These are phyloP conservation scores for Nerophis lumbriciformis DNA, from an alignment of 2,113 vertebrate species.

Conservation along the genomic window DNA sequence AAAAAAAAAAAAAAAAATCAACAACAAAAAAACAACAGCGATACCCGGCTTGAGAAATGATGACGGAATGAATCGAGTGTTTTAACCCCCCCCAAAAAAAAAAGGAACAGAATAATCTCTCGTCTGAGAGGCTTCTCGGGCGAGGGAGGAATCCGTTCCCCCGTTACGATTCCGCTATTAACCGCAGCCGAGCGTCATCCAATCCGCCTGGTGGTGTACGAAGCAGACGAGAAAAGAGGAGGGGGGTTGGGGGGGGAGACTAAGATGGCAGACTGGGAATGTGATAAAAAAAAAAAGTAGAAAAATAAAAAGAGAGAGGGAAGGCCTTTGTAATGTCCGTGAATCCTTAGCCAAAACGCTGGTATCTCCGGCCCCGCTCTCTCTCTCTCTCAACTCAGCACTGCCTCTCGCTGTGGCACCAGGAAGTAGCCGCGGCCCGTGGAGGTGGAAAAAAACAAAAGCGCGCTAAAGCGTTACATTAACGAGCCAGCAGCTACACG, in stretches of 20 bases:
- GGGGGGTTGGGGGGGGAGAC: background rate
- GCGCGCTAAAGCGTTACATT: constrained; percentile 52
- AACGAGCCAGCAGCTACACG: constrained; percentile 29
- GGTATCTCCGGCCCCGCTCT: constrained; percentile 66
- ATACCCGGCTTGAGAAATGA: constrained; percentile 24
- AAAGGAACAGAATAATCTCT: constrained; percentile 34
- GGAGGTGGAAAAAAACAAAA: constrained; percentile 55
- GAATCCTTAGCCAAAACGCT: constrained; percentile 76
- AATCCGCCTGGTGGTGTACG: constrained; percentile 41
- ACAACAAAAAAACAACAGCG: constrained; percentile 7
- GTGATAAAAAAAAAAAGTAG: constrained; percentile 27
- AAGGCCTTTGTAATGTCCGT: constrained; percentile 67
- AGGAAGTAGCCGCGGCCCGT: constrained; percentile 74
- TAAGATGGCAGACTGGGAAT: background rate
- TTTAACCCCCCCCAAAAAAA: background rate
- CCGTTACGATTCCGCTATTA: constrained; percentile 67
- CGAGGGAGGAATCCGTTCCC: constrained; percentile 70
- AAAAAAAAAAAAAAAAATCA: background rate
- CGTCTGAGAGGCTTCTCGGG: constrained; percentile 61
- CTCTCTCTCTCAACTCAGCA: constrained; percentile 81
- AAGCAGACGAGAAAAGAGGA: constrained; percentile 28
- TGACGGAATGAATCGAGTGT: constrained; percentile 41
- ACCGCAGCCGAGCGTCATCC: constrained; percentile 67
- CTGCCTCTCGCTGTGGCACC: constrained; percentile 85
- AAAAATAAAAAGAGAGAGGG: constrained; percentile 57